phyloP scores from a whole-genome alignment of 2,113 vertebrate species.

The Benitochromis conjunctus region DNA sequence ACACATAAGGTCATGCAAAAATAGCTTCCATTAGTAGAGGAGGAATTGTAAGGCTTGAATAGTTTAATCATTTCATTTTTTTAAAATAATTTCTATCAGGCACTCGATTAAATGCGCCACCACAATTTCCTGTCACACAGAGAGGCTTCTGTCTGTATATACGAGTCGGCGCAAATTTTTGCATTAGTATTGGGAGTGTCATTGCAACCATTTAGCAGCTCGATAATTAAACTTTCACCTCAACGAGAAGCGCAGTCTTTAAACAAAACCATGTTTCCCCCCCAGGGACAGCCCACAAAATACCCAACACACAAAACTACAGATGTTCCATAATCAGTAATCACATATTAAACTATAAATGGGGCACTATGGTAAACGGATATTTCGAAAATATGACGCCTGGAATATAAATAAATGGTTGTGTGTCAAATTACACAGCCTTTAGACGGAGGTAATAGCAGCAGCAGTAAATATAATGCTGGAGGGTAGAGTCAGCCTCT shows the following conservation, averaged over 20 bases:
- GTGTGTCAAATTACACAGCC: neutral
- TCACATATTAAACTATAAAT: neutral
- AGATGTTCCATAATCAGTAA: neutral
- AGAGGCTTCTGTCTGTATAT: neutral
- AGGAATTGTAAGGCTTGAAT: constrained; percentile 15
- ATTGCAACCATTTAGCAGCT: neutral
- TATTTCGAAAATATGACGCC: neutral
- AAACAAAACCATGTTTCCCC: neutral
- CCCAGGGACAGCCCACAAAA: neutral
- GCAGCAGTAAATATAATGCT: neutral
- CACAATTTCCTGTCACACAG: neutral
- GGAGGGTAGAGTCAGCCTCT: neutral
- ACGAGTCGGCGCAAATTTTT: neutral
- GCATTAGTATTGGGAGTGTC: neutral
- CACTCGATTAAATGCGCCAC: neutral
- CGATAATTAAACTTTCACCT: neutral
- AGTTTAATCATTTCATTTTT: neutral
- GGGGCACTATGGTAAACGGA: neutral
- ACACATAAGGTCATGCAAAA: constrained; percentile 67
- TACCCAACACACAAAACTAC: neutral
- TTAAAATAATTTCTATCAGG: neutral
- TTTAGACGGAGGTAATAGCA: neutral
- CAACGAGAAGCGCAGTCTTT: neutral
- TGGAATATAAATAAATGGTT: neutral
- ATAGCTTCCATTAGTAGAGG: constrained; percentile 58